These are phyloP conservation scores for Lagodon rhomboides DNA, from an alignment of 2,797 vertebrate genomes.

Conservation along the genomic window DNA sequence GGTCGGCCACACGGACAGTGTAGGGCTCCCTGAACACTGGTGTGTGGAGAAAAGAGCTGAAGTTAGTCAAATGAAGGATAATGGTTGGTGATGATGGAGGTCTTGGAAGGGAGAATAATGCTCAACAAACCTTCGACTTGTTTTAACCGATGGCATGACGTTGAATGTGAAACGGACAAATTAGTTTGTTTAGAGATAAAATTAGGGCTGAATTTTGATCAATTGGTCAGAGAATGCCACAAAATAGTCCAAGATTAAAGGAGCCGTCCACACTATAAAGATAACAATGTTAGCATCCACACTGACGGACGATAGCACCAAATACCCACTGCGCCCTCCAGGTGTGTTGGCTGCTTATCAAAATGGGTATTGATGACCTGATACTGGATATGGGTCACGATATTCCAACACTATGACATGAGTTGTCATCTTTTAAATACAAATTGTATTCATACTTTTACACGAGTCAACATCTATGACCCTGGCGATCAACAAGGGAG, in stretches of 20 bases:
- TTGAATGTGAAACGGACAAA: neutral
- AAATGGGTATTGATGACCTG: no score
- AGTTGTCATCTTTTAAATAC: no score
- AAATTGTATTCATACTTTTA: no score
- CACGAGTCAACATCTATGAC: no score
- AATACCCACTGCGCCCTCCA: no score
- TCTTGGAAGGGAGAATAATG: neutral
- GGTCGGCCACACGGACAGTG: constrained; percentile 99
- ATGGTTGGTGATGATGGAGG: neutral
- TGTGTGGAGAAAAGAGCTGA: constrained; percentile 24
- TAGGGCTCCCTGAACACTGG: constrained; percentile 99
- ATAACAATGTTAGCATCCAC: no score
- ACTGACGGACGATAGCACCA: no score
- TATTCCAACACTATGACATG: no score
- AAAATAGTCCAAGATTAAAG: neutral
- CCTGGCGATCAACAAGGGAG: no score
- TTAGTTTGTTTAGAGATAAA: neutral
- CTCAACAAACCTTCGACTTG: neutral
- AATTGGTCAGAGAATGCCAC: neutral
- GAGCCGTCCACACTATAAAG: no score
- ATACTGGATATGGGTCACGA: no score
- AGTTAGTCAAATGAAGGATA: constrained; percentile 24
- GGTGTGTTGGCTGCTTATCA: no score
- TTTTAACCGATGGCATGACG: neutral
- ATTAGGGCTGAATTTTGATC: neutral